Evolutionary conservation across 1,140 invertebrate genomes (phyloP), one percentile per base, ranked within the genome.

Genomic region (Drosophila sucinea): DNA sequence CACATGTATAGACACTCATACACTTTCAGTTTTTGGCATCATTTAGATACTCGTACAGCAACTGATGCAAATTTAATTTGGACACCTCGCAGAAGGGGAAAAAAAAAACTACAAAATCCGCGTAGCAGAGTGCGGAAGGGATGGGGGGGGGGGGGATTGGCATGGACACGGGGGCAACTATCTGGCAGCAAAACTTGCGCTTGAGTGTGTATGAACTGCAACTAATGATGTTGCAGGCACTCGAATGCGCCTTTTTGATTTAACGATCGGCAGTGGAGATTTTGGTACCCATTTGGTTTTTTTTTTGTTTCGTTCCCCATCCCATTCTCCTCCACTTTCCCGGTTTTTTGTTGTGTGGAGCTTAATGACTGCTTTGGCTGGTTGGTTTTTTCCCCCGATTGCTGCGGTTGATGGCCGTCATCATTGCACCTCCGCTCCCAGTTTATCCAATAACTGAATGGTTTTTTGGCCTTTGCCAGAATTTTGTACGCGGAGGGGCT

Each of bases 11-110:
- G 61, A 44, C 55, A 35, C 72, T 65, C 54, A 67, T 70, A 68
- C 56, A 70, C 61, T 64, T 70, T 73, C 67, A 79, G 77, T 83
- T 87, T 87, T 83, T 74, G 84, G 83, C 83, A 80, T 78, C 84
- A 89, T 89, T 87, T 87, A 83, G 73, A 89, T 89, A 77, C 84
- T 87, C 84, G 84, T 78, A 64, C 60, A 89, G 83, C 79, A 87
- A 87, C 79, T 89, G 83, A 89, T 87, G 83, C 83, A 87, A 89
- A 87, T 87, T 87, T 89, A 83, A 87, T 87, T 87, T 87, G 79
- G 73, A 89, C 84, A 87, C 83, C 84, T 89, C 83, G 67, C 73
- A 80, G 73, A 87, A 86, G 87, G 73, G 7, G 27, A 51, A 8
- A 23, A 7, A 47, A 47, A 25, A 4, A 10, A 44, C 4, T 17